Evolutionary conservation across 2,888 invertebrate species (phyloP), one percentile per base, ranked within the genome.

Genomic region (Drosophila tripunctata): DNA sequence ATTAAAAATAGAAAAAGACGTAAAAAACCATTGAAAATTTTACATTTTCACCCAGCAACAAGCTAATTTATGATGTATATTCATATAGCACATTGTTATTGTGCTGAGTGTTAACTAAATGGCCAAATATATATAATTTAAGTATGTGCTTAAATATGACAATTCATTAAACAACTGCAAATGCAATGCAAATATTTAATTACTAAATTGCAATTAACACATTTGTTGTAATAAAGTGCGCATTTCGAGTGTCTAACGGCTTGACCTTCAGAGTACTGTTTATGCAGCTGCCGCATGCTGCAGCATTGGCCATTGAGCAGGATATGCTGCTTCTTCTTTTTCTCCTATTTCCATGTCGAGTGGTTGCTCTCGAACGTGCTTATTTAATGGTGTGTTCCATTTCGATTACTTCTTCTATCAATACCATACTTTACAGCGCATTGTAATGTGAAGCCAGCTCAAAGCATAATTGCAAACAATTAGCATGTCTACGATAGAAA

Each of bases 381-480:
- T 52, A 45, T 65, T 71, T 61, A 75, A 75, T 52, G 65, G 56
- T 56, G 35, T 48, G 38, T 44, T 70, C 52, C 50, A 57, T 44
- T 58, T 62, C 36, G 48, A 56, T 50, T 67, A 45, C 47, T 62
- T 36, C 22, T 24, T 36, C 22, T 24, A 31, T 48, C 56, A 44
- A 3, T 78, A 44, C 73, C 47, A 64, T 52, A 62, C 51, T 60
- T 45, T 64, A 57, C 33, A 55, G 43, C 38, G 27, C 38, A 50
- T 40, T 64, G 55, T 60, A 63, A 60, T 65, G 63, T 67, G 60
- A 75, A 65, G 47, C 61, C 41, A 52, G 57, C 51, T 54, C 62
- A 87, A 82, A 87, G 81, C 81, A 87, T 82, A 82, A 87, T 87
- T 85, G 88, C 83, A 82, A 85, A 85, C 82, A 87, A 82, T 82